phyloP scores from a whole-genome alignment of 1,140 invertebrate genomes.

The Caenorhabditis brenneri region DNA sequence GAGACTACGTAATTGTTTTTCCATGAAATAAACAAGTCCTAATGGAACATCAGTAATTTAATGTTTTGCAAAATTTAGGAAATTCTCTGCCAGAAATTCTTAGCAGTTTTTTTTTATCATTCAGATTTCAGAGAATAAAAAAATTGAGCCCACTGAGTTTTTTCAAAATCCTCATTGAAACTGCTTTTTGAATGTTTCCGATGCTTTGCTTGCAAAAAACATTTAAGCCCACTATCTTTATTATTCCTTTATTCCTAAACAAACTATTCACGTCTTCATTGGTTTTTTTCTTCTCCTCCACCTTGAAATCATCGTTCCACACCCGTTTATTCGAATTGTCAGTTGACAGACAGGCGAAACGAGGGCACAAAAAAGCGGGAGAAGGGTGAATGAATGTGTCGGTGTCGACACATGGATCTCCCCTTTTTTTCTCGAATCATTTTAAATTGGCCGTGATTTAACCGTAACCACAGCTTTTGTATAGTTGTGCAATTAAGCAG shows the following conservation, averaged over 20 bases:
- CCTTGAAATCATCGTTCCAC: constrained; percentile 41
- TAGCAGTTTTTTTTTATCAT: too few species aligned
- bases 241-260: background rate
- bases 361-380: background rate
- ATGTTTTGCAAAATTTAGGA: too few species aligned
- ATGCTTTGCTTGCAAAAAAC: too few species aligned
- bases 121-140: too few species aligned
- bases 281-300: background rate
- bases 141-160: too few species aligned
- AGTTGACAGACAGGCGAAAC: constrained; percentile 35
- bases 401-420: constrained; percentile 34
- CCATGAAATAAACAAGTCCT: too few species aligned
- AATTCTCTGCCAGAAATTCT: too few species aligned
- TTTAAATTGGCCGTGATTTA: constrained; percentile 26
- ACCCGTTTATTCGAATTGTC: constrained; percentile 40
- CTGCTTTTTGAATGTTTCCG: too few species aligned
- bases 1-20: too few species aligned
- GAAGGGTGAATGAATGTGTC: background rate
- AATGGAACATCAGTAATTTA: too few species aligned
- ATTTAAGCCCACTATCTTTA: too few species aligned
- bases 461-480: background rate
- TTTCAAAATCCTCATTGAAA: too few species aligned
- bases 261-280: background rate
- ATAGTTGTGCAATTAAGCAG: background rate
- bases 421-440: constrained; percentile 22